Evolutionary conservation across 2,888 invertebrate genomes (phyloP), one percentile per base, ranked within the genome.

Genomic region (Protodeltote pygarga): DNA sequence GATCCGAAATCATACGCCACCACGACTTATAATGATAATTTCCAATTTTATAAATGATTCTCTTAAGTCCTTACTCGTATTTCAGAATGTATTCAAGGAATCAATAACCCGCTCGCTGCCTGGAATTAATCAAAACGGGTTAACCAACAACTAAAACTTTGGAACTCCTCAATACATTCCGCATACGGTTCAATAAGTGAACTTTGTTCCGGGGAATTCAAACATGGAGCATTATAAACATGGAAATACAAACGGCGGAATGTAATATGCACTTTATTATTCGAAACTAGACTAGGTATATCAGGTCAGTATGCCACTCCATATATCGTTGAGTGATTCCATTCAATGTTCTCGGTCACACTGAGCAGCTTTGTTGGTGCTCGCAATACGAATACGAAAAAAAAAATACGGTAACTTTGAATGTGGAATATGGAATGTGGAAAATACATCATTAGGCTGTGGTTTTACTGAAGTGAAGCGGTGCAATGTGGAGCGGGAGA

Each of bases 201-300:
- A 33, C 8, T 50, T 3, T 16, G 19, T 33, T 24, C 25, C n/a
- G 27, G 20, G 31, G n/a, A 23, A 10, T 42, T 44, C 52, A 52
- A 46, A n/a, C n/a, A n/a, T n/a, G n/a, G n/a, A n/a, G n/a, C n/a
- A n/a, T n/a, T 52, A 25, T 31, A 29, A 47, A 52, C 42, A 34
- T 29, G 4, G 34, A 16, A 25, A 27, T 51, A 33, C 41, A 39
- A 39, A 34, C 40, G 37, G 15, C 11, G 33, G 14, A 32, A 32
- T 20, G 40, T 44, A 48, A 40, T 41, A 50, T 33, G 38, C 42
- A 51, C 38, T 44, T 35, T 40, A 32, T 44, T 51, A 45, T 45
- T 58, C 21, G 17, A 44, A 59, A 55, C 63, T 62, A 41, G 58
- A 44, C 64, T 40, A n/a, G n/a, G n/a, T n/a, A 57, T 51, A 63